Evolutionary conservation across 2,113 vertebrate genomes (phyloP).

Genomic region (Boulengeromyrus knoepffleri): DNA sequence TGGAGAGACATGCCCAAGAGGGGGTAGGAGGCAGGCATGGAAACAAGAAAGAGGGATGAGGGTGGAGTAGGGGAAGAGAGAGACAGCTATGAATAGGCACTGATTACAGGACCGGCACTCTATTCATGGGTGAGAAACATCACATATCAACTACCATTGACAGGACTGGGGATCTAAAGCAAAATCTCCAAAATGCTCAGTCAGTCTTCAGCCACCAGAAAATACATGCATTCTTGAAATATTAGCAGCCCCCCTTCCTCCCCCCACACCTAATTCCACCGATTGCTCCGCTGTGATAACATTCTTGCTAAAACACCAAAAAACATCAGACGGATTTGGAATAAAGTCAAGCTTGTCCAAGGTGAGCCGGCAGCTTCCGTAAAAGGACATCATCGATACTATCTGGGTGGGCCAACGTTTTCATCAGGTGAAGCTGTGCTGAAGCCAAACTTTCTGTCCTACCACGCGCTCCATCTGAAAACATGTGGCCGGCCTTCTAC

Average conservation of each 20-base stretch:
- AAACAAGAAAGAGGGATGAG: background rate
- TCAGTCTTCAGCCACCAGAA: slow-evolving; percentile 28
- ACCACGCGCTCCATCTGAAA: background rate
- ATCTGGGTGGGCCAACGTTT: background rate
- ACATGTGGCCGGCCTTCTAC: background rate
- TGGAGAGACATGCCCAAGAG: slow-evolving; percentile 39
- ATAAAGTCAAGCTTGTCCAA: slow-evolving; percentile 37
- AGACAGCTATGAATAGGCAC: slow-evolving; percentile 42
- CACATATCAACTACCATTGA: slow-evolving; percentile 34
- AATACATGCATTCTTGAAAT: slow-evolving; percentile 46
- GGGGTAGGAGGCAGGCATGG: background rate
- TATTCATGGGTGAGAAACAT: slow-evolving; percentile 39
- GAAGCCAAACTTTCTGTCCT: background rate
- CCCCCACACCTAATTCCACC: slow-evolving; percentile 25
- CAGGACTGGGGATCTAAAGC: slow-evolving; percentile 49
- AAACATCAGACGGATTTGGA: slow-evolving; percentile 44
- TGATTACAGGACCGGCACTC: slow-evolving; percentile 49
- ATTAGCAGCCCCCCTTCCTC: slow-evolving; percentile 37
- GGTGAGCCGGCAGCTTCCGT: background rate
- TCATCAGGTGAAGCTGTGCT: background rate
- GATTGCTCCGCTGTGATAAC: slow-evolving; percentile 33
- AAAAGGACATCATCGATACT: background rate
- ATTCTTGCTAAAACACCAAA: slow-evolving; percentile 39
- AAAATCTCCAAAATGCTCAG: slow-evolving; percentile 19
- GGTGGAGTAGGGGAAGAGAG: background rate